Evolutionary conservation across 53 echinoderm and acorn worm genomes (phyloP).

Genomic region (Luidia sarsii): DNA sequence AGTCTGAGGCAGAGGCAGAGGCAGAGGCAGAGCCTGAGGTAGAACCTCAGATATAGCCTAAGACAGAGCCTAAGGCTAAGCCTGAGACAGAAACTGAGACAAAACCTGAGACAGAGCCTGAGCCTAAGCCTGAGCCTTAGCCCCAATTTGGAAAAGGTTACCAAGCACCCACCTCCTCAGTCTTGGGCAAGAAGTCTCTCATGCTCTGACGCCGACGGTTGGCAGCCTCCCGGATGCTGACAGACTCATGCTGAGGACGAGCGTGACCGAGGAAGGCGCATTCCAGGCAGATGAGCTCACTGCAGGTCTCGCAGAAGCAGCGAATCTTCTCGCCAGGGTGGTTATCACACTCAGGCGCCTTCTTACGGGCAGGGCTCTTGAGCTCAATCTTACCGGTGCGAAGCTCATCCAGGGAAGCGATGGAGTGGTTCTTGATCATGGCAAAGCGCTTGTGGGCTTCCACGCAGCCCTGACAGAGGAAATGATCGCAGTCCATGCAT

Average conservation of each 20-base stretch:
- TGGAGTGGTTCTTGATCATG: constrained; percentile 86
- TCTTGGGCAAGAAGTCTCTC: constrained; percentile 49
- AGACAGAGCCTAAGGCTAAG: too few relatives aligned
- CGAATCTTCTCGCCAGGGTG: constrained; percentile 80
- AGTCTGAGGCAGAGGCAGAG: too few relatives aligned
- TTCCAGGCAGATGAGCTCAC: constrained; percentile 83
- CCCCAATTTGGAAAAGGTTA: not conserved
- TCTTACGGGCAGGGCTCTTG: constrained; percentile 63
- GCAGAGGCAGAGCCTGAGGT: too few relatives aligned
- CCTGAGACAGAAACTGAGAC: too few relatives aligned
- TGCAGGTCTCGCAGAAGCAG: constrained; percentile 94
- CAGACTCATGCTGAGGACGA: constrained; percentile 49
- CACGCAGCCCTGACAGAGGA: constrained; percentile 88
- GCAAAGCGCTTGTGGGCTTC: constrained; percentile 88
- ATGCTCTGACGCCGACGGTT: constrained; percentile 45
- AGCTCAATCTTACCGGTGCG: constrained; percentile 79
- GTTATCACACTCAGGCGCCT: constrained; percentile 73
- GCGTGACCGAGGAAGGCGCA: constrained; percentile 62
- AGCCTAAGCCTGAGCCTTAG: too few relatives aligned
- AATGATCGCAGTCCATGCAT: constrained; percentile 93
- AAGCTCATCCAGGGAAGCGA: constrained; percentile 68
- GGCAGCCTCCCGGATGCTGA: constrained; percentile 49
- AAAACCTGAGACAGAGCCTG: too few relatives aligned
- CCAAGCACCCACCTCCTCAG: constrained; percentile 40
- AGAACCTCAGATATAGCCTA: too few relatives aligned